Percentiles rank a stretch among this genome's conserved stretches.
Conservation (phyloP, 1,140 invertebrate genomes). For the Orchestia grillus region DNA sequence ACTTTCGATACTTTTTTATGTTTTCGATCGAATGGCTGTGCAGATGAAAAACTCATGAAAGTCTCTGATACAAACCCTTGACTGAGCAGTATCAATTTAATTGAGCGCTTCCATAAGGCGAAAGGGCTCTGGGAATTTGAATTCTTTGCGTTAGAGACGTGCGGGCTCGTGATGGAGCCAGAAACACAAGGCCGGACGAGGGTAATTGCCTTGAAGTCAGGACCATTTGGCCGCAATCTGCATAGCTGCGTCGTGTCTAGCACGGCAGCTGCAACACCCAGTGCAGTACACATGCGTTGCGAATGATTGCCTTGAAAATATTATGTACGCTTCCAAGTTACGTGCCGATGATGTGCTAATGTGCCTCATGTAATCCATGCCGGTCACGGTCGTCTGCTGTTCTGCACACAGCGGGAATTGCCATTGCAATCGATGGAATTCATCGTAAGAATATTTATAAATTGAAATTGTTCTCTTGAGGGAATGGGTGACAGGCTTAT, state of each 20-base stretch:
- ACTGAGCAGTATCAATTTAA: not conserved
- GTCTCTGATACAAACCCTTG: not conserved
- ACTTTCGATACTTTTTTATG: not conserved
- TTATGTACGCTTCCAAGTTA: not conserved
- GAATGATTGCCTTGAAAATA: not conserved
- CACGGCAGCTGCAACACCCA: not conserved
- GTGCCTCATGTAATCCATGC: not conserved
- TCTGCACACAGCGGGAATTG: not conserved
- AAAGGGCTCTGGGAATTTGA: not conserved
- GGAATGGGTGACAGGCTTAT: not conserved
- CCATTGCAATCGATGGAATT: not conserved
- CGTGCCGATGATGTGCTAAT: not conserved
- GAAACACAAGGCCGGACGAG: not conserved
- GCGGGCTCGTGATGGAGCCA: not conserved
- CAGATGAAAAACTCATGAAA: not conserved
- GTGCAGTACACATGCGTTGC: not conserved
- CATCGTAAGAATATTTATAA: not conserved
- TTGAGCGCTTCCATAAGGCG: not conserved
- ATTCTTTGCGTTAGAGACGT: not conserved
- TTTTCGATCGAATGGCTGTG: not conserved
- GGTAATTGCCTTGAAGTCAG: not conserved
- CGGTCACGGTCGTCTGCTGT: not conserved
- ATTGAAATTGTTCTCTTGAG: not conserved
- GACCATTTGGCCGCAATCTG: not conserved
- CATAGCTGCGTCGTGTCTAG: not conserved